These are phyloP conservation scores for Lindbergichthys nudifrons DNA, from an alignment of 2,797 vertebrate species.

Conservation along the genomic window DNA sequence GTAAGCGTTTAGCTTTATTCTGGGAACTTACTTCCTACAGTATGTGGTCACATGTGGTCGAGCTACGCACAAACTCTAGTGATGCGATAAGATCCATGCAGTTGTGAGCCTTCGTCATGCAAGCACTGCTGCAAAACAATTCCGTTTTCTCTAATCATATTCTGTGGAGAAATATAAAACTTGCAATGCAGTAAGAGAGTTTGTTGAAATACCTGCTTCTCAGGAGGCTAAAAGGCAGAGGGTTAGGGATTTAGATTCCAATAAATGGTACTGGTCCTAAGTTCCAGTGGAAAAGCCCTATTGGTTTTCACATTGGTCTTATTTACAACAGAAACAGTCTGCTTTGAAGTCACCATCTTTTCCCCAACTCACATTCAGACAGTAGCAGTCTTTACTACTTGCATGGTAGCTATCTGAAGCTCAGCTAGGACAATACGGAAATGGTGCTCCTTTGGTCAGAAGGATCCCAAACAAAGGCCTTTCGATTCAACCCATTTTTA, in stretches of 20 bases:
- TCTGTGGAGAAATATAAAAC: too few species aligned
- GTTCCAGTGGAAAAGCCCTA: too few species aligned
- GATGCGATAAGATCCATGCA: not conserved
- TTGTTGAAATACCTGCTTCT: not conserved
- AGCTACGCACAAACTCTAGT: fast-evolving
- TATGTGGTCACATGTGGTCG: not conserved
- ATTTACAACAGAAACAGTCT: too few species aligned
- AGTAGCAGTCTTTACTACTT: slow-evolving; percentile 36
- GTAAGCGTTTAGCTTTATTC: not conserved
- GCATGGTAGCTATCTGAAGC: too few species aligned
- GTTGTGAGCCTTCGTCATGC: fast-evolving
- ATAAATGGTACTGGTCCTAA: too few species aligned
- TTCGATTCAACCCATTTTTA: too few species aligned
- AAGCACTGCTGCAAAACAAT: not conserved
- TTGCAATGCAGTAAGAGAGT: not conserved
- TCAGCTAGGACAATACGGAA: too few species aligned
- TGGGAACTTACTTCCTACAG: not conserved
- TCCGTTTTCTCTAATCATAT: too few species aligned
- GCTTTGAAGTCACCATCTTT: too few species aligned
- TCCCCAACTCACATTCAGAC: not conserved
- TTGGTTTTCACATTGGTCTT: not conserved
- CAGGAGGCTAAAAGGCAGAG: too few species aligned
- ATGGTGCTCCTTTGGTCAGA: not conserved
- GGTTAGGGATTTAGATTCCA: too few species aligned
- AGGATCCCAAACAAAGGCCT: too few species aligned